phyloP scores from a whole-genome alignment of 2,888 invertebrate genomes.

The Aelia acuminata region DNA sequence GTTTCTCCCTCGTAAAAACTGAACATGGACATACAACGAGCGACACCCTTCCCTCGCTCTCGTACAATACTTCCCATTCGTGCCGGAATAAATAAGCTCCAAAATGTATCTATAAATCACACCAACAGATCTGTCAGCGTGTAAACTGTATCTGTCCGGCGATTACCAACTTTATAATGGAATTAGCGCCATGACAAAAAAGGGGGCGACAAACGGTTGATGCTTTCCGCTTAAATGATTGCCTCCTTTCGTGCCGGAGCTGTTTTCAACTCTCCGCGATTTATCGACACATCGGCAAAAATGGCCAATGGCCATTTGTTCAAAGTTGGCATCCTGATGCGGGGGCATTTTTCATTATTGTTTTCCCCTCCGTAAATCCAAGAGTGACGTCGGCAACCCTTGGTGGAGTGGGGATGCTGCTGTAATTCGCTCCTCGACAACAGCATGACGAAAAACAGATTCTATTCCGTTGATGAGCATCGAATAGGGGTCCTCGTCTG shows the following conservation, averaged over 20 bases:
- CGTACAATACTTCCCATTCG: neutral
- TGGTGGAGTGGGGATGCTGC: neutral
- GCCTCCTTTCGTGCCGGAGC: slow-evolving; percentile 37
- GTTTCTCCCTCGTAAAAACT: neutral
- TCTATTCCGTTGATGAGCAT: slow-evolving; percentile 15
- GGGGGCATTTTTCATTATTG: slow-evolving; percentile 63
- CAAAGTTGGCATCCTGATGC: slow-evolving; percentile 31
- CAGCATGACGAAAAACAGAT: slow-evolving; percentile 49
- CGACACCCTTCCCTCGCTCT: neutral
- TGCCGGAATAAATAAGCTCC: slow-evolving; percentile 29
- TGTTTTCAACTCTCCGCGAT: slow-evolving; percentile 48
- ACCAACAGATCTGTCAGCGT: slow-evolving; percentile 21
- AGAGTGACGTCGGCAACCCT: slow-evolving; percentile 23
- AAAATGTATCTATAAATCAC: slow-evolving; percentile 33
- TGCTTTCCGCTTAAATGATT: slow-evolving; percentile 40
- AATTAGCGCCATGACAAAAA: slow-evolving; percentile 43
- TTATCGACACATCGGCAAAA: slow-evolving; percentile 48
- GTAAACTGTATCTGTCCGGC: slow-evolving; percentile 6
- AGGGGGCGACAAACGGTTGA: slow-evolving; percentile 35
- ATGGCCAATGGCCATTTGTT: slow-evolving; percentile 44
- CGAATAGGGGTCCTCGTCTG: neutral
- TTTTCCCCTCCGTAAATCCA: slow-evolving; percentile 62
- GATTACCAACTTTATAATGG: slow-evolving; percentile 47
- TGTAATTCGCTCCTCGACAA: slow-evolving; percentile 1
- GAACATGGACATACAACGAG: neutral